These are phyloP conservation scores for Penaeus monodon DNA, from an alignment of 2,888 invertebrate genomes.

Conservation along the genomic window DNA sequence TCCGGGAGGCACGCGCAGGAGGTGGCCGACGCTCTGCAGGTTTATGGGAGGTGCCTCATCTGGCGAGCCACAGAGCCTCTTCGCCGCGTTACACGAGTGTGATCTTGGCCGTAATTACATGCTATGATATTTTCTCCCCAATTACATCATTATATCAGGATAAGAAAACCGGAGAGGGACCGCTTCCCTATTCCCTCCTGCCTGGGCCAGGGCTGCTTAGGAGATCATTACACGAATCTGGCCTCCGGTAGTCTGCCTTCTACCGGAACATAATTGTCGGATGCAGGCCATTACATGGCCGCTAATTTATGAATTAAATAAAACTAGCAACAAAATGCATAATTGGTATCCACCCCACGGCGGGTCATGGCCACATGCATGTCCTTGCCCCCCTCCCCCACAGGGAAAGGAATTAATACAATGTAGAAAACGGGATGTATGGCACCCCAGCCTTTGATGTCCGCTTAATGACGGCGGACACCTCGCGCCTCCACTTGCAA, in stretches of 20 bases:
- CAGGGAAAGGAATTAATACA: slow-evolving; percentile 2
- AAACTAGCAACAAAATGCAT: slow-evolving; percentile 31
- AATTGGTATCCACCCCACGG: slow-evolving; percentile 2
- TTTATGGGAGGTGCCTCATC: too few relatives aligned
- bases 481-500: too few relatives aligned
- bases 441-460: too few relatives aligned
- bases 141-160: slow-evolving; percentile 21
- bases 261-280: slow-evolving; percentile 33
- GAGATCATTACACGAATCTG: slow-evolving; percentile 17
- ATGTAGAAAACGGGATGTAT: slow-evolving; percentile 1
- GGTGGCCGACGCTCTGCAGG: too few relatives aligned
- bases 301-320: slow-evolving; percentile 39
- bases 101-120: background rate
- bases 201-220: slow-evolving; percentile 31
- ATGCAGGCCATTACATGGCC: slow-evolving; percentile 27
- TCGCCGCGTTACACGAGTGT: background rate
- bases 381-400: background rate
- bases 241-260: slow-evolving; percentile 18
- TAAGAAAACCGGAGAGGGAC: background rate
- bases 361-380: slow-evolving; percentile 19
- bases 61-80: too few relatives aligned
- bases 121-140: slow-evolving; percentile 9
- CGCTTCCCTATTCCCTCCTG: slow-evolving; percentile 14
- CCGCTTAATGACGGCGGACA: too few relatives aligned
- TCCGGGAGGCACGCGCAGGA: too few relatives aligned